A percentile compares a stretch with the other conserved stretches of the same genome.
Evolutionary conservation across 2,113 vertebrate species (phyloP).

Genomic region (Globicephala melas): DNA sequence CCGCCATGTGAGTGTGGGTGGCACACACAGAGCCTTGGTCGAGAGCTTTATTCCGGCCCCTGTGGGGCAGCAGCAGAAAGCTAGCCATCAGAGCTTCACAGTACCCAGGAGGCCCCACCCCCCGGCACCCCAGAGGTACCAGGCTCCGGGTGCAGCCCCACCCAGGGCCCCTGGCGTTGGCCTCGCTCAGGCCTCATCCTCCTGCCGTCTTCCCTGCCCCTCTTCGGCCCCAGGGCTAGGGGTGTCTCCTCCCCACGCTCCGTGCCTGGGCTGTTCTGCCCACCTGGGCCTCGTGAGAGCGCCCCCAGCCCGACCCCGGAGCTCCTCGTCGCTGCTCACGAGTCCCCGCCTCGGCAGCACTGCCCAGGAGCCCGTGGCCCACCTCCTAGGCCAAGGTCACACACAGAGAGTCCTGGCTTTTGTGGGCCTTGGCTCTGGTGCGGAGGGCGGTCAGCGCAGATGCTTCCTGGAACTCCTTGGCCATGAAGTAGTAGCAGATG

Average conservation of each 20-base stretch:
- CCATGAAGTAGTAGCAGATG: conserved; percentile 85
- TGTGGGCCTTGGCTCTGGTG: not conserved
- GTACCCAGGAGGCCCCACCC: not conserved
- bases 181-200: not conserved
- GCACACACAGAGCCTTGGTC: not conserved
- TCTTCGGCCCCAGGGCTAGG: not conserved
- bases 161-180: not conserved
- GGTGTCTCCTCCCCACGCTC: accelerated
- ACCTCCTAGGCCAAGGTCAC: not conserved
- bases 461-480: conserved; percentile 80
- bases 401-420: conserved; percentile 54
- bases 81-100: too few species aligned
- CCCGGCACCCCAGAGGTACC: not conserved
- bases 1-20: accelerated
- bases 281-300: not conserved
- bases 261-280: accelerated
- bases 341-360: not conserved
- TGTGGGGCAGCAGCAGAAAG: accelerated
- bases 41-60: not conserved
- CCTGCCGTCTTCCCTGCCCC: too few species aligned
- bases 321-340: not conserved
- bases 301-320: not conserved
- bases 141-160: accelerated
- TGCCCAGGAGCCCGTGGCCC: accelerated
- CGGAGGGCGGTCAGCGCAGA: not conserved